phyloP scores from a whole-genome alignment of 2,797 vertebrate genomes.

The Leptatherina wallacei region DNA sequence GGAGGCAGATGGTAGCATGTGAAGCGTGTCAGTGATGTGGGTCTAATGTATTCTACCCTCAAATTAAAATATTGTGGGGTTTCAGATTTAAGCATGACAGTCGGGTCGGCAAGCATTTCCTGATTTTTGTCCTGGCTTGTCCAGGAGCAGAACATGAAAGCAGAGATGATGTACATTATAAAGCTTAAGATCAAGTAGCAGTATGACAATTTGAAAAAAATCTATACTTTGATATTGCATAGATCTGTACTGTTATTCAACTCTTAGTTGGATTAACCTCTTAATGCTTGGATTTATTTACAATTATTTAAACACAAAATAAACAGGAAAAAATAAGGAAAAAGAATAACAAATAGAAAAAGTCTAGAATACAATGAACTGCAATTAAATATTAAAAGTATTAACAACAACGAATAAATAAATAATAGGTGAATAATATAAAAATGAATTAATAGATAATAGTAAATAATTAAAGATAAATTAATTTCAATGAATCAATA shows the following conservation, averaged over 20 bases:
- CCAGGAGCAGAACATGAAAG: conserved; percentile 37
- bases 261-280: conserved; percentile 11
- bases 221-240: conserved; percentile 7
- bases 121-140: conserved; percentile 66
- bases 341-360: not conserved
- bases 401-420: too few species aligned
- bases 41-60: conserved; percentile 80
- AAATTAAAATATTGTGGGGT: conserved; percentile 81
- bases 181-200: conserved; percentile 23
- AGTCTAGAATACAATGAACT: not conserved
- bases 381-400: not conserved
- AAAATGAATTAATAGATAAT: too few species aligned
- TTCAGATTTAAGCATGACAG: conserved; percentile 63
- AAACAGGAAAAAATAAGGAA: not conserved
- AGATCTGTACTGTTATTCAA: conserved; percentile 22
- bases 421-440: too few species aligned
- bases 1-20: conserved; percentile 80
- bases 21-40: conserved; percentile 74
- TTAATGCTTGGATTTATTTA: not conserved
- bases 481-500: too few species aligned
- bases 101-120: conserved; percentile 52
- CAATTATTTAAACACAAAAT: not conserved
- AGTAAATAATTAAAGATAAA: too few species aligned
- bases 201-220: not conserved
- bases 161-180: conserved; percentile 16